A percentile compares a stretch with the other conserved stretches of the same genome.
Conservation (phyloP, 2,113 vertebrate genomes). For the Podiceps cristatus region DNA sequence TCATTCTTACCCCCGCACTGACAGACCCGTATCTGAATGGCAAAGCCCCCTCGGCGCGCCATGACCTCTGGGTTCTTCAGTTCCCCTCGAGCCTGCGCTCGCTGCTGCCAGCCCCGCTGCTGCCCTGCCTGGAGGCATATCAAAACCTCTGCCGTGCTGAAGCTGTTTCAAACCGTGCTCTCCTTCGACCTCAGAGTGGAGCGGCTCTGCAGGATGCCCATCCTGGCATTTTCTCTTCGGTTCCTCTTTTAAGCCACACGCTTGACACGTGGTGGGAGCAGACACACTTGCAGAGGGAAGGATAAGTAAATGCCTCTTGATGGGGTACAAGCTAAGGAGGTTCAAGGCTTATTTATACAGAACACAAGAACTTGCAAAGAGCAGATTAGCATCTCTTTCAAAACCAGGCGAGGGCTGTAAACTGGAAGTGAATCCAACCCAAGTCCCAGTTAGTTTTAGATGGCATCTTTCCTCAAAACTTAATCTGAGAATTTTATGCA, state of each 20-base stretch:
- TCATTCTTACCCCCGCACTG: neutral
- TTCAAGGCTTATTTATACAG: neutral
- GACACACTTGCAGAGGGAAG: neutral
- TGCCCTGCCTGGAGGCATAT: neutral
- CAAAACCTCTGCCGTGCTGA: neutral
- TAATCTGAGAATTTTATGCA: neutral
- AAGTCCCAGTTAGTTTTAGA: neutral
- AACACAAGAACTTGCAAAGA: neutral
- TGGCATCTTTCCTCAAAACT: neutral
- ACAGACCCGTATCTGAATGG: too few species aligned
- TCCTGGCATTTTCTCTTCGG: neutral
- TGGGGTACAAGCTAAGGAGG: neutral
- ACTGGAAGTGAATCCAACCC: neutral
- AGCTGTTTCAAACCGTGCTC: neutral
- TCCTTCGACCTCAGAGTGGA: fast-evolving
- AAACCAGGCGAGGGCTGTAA: neutral
- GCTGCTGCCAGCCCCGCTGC: neutral
- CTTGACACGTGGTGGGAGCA: neutral
- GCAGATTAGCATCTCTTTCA: neutral
- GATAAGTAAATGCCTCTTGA: neutral
- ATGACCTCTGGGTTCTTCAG: neutral
- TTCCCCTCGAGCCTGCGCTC: neutral
- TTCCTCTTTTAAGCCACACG: neutral
- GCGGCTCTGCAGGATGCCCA: neutral
- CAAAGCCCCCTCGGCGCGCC: neutral